phyloP scores from a whole-genome alignment of 2,888 invertebrate genomes.

The Patella depressa region DNA sequence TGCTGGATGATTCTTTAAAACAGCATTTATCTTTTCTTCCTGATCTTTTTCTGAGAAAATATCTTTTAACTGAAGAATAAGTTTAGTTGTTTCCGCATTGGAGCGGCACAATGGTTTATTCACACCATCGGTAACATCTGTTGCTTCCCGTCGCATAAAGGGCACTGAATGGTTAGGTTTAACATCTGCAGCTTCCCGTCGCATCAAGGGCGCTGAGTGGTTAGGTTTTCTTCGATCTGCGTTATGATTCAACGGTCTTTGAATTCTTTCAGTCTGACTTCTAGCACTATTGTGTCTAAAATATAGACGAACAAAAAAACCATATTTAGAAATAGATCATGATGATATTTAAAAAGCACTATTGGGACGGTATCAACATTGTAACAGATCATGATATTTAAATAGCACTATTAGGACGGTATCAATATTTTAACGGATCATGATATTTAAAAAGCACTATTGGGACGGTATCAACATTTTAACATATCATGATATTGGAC shows the following conservation, averaged over 20 bases:
- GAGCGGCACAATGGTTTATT: slow-evolving; percentile 25
- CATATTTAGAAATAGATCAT: not conserved
- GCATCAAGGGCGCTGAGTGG: not conserved
- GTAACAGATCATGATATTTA: no score
- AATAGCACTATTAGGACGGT: no score
- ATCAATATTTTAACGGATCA: no score
- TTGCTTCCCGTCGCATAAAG: not conserved
- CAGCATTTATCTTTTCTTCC: slow-evolving; percentile 41
- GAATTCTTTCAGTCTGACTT: slow-evolving; percentile 5
- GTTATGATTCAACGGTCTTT: slow-evolving; percentile 1
- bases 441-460: no score
- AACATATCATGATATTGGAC: no score
- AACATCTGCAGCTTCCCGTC: slow-evolving; percentile 1
- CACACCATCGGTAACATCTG: slow-evolving; percentile 18
- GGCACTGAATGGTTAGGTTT: not conserved
- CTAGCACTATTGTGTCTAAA: not conserved
- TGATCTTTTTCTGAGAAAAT: slow-evolving; percentile 51
- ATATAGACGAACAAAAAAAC: not conserved
- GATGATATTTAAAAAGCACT: no score
- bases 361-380: no score
- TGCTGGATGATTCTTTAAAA: slow-evolving; percentile 51
- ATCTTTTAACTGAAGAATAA: slow-evolving; percentile 42
- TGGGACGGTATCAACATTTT: no score
- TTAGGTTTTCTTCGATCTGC: not conserved
- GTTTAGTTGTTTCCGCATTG: slow-evolving; percentile 39